Percentiles rank a stretch among this genome's conserved stretches.
Conservation (phyloP, 2,888 invertebrate species). For the Uropetala carovei region DNA sequence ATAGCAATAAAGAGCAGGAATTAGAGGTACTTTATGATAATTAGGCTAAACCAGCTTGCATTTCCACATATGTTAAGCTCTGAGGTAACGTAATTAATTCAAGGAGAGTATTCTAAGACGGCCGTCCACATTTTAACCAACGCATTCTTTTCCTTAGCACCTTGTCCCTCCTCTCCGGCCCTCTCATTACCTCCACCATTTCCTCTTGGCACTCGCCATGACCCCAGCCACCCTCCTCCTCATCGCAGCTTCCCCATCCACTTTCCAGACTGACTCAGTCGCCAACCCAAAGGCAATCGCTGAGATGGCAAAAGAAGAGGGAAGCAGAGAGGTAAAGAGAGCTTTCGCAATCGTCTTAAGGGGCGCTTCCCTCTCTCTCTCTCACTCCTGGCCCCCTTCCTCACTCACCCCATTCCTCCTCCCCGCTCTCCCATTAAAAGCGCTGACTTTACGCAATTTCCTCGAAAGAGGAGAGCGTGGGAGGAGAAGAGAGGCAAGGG, state of each 20-base stretch:
- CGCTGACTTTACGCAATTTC: constrained; percentile 65
- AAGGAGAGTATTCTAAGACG: constrained; percentile 31
- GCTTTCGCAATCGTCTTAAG: constrained; percentile 64
- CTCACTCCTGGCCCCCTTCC: neutral
- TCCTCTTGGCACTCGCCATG: constrained; percentile 38
- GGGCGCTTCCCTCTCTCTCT: constrained; percentile 4
- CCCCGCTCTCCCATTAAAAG: constrained; percentile 36
- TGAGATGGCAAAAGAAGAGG: constrained; percentile 56
- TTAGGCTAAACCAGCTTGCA: neutral
- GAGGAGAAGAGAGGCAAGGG: neutral
- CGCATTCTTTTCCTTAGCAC: constrained; percentile 31
- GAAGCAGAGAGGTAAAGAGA: neutral
- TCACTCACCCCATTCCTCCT: neutral
- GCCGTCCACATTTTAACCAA: constrained; percentile 25
- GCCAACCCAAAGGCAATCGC: constrained; percentile 42
- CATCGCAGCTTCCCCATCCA: neutral
- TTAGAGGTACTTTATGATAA: constrained; percentile 43
- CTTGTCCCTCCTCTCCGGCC: neutral
- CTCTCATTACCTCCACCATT: constrained; percentile 50
- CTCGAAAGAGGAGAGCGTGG: constrained; percentile 42
- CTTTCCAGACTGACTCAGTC: constrained; percentile 37
- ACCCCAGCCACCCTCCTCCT: neutral
- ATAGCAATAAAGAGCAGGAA: neutral
- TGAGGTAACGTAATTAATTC: constrained; percentile 12
- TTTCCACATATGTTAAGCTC: neutral